Evolutionary conservation across 2,888 invertebrate species (phyloP).

Genomic region (Hirtodrosophila confusa): DNA sequence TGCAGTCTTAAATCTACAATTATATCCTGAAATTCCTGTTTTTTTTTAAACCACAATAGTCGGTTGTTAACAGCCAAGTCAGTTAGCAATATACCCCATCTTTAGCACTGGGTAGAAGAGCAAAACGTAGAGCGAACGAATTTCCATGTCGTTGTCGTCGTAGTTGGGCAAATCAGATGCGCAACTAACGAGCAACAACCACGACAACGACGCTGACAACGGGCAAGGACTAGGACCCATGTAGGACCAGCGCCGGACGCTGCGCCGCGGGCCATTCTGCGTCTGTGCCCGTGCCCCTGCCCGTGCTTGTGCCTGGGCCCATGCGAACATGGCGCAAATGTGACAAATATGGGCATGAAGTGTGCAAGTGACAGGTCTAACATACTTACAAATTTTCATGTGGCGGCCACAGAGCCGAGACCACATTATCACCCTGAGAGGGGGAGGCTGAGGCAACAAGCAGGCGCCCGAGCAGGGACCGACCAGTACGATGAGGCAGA

Average conservation of each 20-base stretch:
- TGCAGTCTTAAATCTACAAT: too few species aligned
- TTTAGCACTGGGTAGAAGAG: slow-evolving; percentile 9
- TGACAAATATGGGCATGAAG: slow-evolving; percentile 81
- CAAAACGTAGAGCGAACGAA: slow-evolving; percentile 52
- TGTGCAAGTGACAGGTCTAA: slow-evolving; percentile 81
- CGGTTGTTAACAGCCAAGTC: too few species aligned
- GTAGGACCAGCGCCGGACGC: slow-evolving; percentile 48
- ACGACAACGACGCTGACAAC: slow-evolving; percentile 58
- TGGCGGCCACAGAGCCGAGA: slow-evolving; percentile 46
- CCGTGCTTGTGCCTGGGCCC: slow-evolving; percentile 16
- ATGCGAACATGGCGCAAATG: slow-evolving; percentile 77
- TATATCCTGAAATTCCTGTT: too few species aligned
- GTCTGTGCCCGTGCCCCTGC: not conserved
- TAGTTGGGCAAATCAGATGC: slow-evolving; percentile 79
- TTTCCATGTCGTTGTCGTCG: slow-evolving; percentile 72
- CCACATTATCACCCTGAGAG: slow-evolving; percentile 56
- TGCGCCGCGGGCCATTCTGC: slow-evolving; percentile 42
- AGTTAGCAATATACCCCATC: slow-evolving; percentile 6
- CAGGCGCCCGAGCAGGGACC: not conserved
- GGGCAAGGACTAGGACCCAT: slow-evolving; percentile 42
- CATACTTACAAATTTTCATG: slow-evolving; percentile 79
- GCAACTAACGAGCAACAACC: slow-evolving; percentile 78
- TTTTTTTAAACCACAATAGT: too few species aligned
- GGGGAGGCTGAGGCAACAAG: not conserved
- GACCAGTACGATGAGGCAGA: slow-evolving; percentile 3